Conservation (phyloP, 2,888 invertebrate species). For the Gastrophysa polygoni region DNA sequence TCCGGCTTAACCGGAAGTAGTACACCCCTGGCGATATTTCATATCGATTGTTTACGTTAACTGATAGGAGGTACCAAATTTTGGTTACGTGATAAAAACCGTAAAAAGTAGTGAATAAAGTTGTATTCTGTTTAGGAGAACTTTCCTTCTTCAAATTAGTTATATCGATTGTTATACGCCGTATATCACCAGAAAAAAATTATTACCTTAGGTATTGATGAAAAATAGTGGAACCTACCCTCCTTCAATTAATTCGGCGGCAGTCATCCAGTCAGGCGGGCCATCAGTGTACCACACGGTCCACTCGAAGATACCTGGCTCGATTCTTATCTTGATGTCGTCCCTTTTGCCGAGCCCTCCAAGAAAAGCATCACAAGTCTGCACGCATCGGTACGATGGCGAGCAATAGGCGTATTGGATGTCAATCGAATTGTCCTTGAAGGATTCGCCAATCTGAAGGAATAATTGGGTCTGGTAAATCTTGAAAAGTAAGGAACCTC, state of each 20-base stretch:
- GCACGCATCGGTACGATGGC: constrained; percentile 88
- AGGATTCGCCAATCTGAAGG: constrained; percentile 75
- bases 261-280: constrained; percentile 78
- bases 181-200: no score
- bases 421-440: constrained; percentile 70
- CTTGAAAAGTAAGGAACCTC: not conserved
- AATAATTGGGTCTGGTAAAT: not conserved
- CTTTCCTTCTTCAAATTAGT: no score
- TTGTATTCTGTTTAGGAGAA: no score
- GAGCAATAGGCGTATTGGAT: constrained; percentile 85
- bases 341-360: constrained; percentile 54
- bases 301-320: constrained; percentile 95
- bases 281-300: constrained; percentile 86
- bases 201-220: no score
- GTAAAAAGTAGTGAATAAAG: no score
- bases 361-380: constrained; percentile 77
- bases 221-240: no score
- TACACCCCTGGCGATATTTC: no score
- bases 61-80: no score
- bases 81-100: no score
- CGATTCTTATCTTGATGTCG: constrained; percentile 74
- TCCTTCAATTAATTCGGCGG: constrained; percentile 71
- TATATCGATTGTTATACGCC: no score
- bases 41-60: no score
- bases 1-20: no score